Base-by-base conservation (phyloP, 2,113 vertebrate species). In the Hoplias malabaricus region DNA sequence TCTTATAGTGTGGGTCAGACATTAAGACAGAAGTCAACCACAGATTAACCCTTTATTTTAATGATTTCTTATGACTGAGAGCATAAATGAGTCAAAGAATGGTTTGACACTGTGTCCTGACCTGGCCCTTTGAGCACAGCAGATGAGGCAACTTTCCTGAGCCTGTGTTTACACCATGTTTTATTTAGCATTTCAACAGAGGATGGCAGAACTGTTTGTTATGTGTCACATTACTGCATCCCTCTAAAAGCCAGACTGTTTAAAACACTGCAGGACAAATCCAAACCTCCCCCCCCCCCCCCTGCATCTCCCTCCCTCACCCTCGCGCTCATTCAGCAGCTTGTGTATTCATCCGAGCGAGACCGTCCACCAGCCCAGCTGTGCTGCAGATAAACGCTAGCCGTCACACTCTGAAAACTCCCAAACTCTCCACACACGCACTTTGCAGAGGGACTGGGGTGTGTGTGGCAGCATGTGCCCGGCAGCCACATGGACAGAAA, bases 331-430 rank as follows among this genome's bases (percentile, higher is more conserved):
- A 63, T 85, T 80, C 57, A 65, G 68, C 33, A 69, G 81, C 68
- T 74, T 84, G 86, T 75, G 34, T 84, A 86, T 84, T 87, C 86
- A 90, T 86, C 75, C 38, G 80, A 90, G 82, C 83, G 69, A 78
- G 80, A 73, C 81, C 81, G 84, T 85, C 86, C 79, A 84, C 70
- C 5, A 73, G 84, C 68, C 19, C 76, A 66, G 62, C 69, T 81
- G 83, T 69, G 27, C 67, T 34, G 59, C 78, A 77, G 80, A 76
- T 78, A 82, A 83, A 73, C 68, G 19, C 38, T 61, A 53, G 43
- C 72, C 72, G 54, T 38, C 25, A 33, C 29, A 40, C 61, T 59
- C 5, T 8, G 25, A 54, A 34, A 40, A 53, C 48, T 53, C 8
- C 2, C 50, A 42, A 27, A 48, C 14, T 48, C 61, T 27, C 46